Base-by-base conservation (phyloP, 2,888 invertebrate species). In the Ectemnius cavifrons region DNA sequence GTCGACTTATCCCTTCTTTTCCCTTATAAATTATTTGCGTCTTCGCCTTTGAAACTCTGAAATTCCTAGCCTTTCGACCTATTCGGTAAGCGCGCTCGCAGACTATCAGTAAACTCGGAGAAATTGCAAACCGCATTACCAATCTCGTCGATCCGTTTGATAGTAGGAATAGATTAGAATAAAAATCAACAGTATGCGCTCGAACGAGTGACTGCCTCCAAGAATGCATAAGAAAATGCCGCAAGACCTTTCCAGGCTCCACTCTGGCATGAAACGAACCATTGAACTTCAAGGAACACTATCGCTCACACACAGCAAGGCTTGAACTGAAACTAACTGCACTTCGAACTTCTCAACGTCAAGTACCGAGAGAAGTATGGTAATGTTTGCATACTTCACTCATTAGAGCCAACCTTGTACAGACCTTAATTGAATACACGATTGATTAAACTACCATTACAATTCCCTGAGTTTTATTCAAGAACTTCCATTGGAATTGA, bases 191-290 rank as follows among this genome's bases (percentile, higher is more conserved):
- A 52, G 52, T 52, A 52, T 52, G 52, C 52, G 16, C 11, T 14
- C 52, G 14, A 13, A 13, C 52, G 37, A 37, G 37, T 11, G 37
- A 37, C 37, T 37, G 8, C 5, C 37, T 37, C 37, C n/a, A 52
- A 16, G 52, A 52, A 52, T 52, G 52, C 52, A 52, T 52, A 52
- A 52, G 52, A 52, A 52, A 52, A 52, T 52, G 52, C 52, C 52
- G 52, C 52, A 52, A 52, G 52, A 52, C 52, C 52, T 52, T 52
- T 52, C 52, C 52, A 16, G 52, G 16, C 52, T 16, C n/a, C 2
- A 16, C 52, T 16, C n/a, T 52, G 52, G 16, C 14, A 52, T 52
- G 52, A 52, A 52, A 52, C 52, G 52, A 52, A 52, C 52, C 52
- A 52, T 52, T 52, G 52, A 52, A 52, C 52, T 52, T 52, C 52